phyloP scores from a whole-genome alignment of 1,140 invertebrate genomes.

The Neoseiulus cucumeris region DNA sequence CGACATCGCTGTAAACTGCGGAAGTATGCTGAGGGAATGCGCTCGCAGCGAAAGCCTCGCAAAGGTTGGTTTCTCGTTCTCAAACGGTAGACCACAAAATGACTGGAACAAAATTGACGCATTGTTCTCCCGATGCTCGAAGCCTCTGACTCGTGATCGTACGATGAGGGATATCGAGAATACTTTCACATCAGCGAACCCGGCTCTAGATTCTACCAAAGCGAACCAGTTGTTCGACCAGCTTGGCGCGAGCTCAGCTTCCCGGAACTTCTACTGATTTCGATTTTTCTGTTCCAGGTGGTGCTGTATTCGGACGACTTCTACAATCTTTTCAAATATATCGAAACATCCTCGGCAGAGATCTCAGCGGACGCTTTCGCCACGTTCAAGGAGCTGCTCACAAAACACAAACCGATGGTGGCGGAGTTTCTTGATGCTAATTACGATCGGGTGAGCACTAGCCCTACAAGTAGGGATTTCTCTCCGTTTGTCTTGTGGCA shows the following conservation, averaged over 20 bases:
- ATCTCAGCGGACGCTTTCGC: constrained; percentile 99
- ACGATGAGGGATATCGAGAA: too few species aligned
- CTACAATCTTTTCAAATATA: constrained; percentile 98
- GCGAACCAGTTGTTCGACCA: too few species aligned
- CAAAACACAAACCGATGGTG: constrained; percentile 90
- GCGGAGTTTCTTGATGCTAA: constrained; percentile 96
- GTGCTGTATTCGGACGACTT: constrained; percentile 94
- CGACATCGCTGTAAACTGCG: constrained; percentile 96
- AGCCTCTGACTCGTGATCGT: too few species aligned
- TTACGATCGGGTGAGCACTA: constrained; percentile 61
- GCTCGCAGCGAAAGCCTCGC: constrained; percentile 88
- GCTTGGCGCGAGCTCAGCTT: too few species aligned
- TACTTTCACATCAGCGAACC: too few species aligned
- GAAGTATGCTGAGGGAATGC: constrained; percentile 95
- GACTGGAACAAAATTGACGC: too few species aligned
- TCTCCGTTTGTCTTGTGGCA: too few species aligned
- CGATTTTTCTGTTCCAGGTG: constrained; percentile 35
- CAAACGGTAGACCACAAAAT: too few species aligned
- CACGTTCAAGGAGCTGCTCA: constrained; percentile 98
- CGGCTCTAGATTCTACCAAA: too few species aligned
- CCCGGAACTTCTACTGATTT: too few species aligned
- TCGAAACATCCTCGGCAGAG: constrained; percentile 98
- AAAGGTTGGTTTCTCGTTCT: constrained; percentile 38
- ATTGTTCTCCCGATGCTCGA: too few species aligned
- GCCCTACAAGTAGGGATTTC: neutral